Evolutionary conservation across 2,113 vertebrate species (phyloP), one percentile per base, ranked within the genome.

Genomic region (Xenopus borealis): DNA sequence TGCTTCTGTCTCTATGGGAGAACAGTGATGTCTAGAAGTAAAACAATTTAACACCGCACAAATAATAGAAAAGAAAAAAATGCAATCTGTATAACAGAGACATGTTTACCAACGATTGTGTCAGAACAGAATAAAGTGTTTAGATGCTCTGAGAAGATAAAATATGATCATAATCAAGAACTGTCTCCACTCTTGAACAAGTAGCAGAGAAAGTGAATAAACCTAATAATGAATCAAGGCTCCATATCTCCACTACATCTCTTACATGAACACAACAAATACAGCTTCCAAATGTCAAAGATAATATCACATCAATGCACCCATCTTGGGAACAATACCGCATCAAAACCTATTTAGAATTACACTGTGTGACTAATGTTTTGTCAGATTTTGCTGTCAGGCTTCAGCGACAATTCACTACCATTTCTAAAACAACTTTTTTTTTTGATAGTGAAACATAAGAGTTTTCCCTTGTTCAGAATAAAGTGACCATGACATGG

Each of bases 201-300:
- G 55, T 17, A 47, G n/a, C 72, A 12, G 62, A 67, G 52, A 72
- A 44, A 66, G 14, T n/a, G 64, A 74, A 74, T 67, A 59, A 67
- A 46, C 12, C 1, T 10, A n/a, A 50, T 50, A 50, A 50, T 12
- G 59, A 52, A 74, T 66, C 57, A 73, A 16, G 18, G 50, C 62
- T 58, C 52, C 11, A 57, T 73, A 58, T 66, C 72, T 59, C 10
- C 20, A 17, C 0, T n/a, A 30, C 12, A 63, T 69, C 58, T 69
- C 18, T 33, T 62, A 75, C 65, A 69, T 69, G n/a, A 44, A 47
- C 11, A 50, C 27, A 57, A 52, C 67, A 64, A 47, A 58, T 62
- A 52, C 20, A 5, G 47, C 17, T 45, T 66, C 30, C 17, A 18
- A 23, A 19, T 45, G 14, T 46, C 61, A 70, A 12, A 50, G 45